phyloP scores from a whole-genome alignment of 2,113 vertebrate species.

The Ictalurus furcatus region DNA sequence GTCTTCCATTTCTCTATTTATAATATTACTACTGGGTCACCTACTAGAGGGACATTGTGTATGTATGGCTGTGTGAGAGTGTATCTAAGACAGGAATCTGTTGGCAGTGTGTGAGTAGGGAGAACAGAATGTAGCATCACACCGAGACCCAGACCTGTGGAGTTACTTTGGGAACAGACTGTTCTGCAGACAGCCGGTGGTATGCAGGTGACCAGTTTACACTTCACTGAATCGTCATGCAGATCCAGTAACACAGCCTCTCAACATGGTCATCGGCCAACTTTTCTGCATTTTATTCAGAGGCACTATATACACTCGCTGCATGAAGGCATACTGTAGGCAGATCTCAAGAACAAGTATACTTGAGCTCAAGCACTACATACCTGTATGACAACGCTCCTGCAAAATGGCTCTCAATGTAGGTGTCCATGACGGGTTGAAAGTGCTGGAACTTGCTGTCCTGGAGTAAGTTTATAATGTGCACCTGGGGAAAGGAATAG shows the following conservation, averaged over 20 bases:
- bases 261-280: background rate
- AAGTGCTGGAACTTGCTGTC: constrained; percentile 99
- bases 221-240: constrained; percentile 12
- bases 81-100: background rate
- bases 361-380: background rate
- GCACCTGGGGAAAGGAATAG: constrained; percentile 76
- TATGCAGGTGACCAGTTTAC: constrained; percentile 54
- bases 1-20: background rate
- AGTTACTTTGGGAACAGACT: constrained; percentile 1
- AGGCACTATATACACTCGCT: background rate
- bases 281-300: background rate
- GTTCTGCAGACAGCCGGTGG: constrained; percentile 57
- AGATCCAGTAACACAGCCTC: background rate
- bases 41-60: background rate
- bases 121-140: background rate
- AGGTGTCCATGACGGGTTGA: constrained; percentile 98
- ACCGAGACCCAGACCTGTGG: background rate
- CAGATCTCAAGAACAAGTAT: background rate
- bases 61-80: constrained; percentile 25
- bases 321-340: background rate
- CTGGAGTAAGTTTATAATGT: constrained; percentile 98
- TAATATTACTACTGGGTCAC: background rate
- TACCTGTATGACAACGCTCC: constrained; percentile 97
- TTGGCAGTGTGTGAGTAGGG: background rate
- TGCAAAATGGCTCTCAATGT: constrained; percentile 97